These are phyloP conservation scores for Euplexia lucipara DNA, from an alignment of 2,888 invertebrate genomes.

Conservation along the genomic window DNA sequence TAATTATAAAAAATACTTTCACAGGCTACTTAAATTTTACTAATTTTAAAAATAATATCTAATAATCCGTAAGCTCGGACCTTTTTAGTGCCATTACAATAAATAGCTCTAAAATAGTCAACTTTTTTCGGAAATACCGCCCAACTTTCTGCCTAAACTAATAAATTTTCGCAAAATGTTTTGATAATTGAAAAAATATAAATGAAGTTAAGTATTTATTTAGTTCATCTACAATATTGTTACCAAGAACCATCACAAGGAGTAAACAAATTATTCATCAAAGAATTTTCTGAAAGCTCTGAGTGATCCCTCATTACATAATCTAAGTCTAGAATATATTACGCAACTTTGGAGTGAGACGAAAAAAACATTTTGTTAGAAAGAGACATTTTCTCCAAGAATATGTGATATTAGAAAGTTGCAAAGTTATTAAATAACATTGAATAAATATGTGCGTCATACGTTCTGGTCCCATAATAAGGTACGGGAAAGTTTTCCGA, in stretches of 20 bases:
- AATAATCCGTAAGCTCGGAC: background rate
- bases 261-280: slow-evolving; percentile 35
- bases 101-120: background rate
- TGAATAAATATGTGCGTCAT: slow-evolving; percentile 71
- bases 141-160: background rate
- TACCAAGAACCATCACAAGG: slow-evolving; percentile 11
- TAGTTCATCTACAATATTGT: background rate
- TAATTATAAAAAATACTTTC: too few relatives aligned
- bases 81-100: background rate
- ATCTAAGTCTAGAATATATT: slow-evolving; percentile 50
- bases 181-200: background rate
- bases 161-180: background rate
- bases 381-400: slow-evolving; percentile 37
- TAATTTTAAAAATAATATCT: too few relatives aligned
- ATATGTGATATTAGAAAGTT: slow-evolving; percentile 66
- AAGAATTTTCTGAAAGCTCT: slow-evolving; percentile 31
- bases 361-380: slow-evolving; percentile 39
- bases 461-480: slow-evolving; percentile 69
- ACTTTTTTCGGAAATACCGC: background rate
- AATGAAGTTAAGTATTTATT: background rate
- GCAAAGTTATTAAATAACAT: slow-evolving; percentile 71
- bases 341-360: slow-evolving; percentile 14
- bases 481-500: slow-evolving; percentile 65
- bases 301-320: slow-evolving; percentile 32
- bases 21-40: too few relatives aligned